Evolutionary conservation across 2,888 invertebrate genomes (phyloP).

Genomic region (Napeogenes inachia): DNA sequence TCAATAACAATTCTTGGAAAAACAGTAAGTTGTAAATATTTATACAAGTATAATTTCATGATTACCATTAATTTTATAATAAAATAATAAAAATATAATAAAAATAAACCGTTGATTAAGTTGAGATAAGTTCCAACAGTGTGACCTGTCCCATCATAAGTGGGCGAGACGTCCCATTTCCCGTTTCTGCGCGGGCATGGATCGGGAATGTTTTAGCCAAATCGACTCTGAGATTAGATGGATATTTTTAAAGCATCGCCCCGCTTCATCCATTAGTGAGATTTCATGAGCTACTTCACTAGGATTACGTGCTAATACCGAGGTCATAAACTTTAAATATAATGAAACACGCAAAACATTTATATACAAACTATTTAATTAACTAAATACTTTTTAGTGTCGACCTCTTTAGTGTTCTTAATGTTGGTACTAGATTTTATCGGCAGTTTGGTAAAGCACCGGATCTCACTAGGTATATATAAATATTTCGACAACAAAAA

Average conservation of each 20-base stretch:
- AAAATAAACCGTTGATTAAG: slow-evolving; percentile 19
- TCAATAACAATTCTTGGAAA: slow-evolving; percentile 6
- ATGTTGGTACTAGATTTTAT: too few species aligned
- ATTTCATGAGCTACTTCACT: slow-evolving; percentile 56
- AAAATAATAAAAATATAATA: slow-evolving; percentile 4
- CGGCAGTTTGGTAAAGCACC: too few species aligned
- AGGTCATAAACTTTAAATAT: slow-evolving; percentile 39
- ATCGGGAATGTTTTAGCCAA: slow-evolving; percentile 64
- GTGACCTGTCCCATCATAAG: slow-evolving; percentile 45
- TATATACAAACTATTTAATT: slow-evolving; percentile 9
- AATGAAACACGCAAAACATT: slow-evolving; percentile 24
- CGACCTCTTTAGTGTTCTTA: too few species aligned
- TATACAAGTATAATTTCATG: too few species aligned
- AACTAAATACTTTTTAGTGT: background rate
- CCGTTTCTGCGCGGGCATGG: slow-evolving; percentile 52
- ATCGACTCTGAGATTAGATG: slow-evolving; percentile 63
- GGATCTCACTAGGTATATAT: too few species aligned
- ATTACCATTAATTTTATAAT: background rate
- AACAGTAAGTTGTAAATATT: slow-evolving; percentile 21
- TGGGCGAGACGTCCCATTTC: slow-evolving; percentile 58
- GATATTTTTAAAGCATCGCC: slow-evolving; percentile 67
- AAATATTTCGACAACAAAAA: too few species aligned
- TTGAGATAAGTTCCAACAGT: slow-evolving; percentile 23
- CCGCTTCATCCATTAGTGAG: slow-evolving; percentile 66
- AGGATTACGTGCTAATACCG: slow-evolving; percentile 49